Base-by-base conservation (phyloP, 2,113 vertebrate species). In the Lepisosteus osseus region DNA sequence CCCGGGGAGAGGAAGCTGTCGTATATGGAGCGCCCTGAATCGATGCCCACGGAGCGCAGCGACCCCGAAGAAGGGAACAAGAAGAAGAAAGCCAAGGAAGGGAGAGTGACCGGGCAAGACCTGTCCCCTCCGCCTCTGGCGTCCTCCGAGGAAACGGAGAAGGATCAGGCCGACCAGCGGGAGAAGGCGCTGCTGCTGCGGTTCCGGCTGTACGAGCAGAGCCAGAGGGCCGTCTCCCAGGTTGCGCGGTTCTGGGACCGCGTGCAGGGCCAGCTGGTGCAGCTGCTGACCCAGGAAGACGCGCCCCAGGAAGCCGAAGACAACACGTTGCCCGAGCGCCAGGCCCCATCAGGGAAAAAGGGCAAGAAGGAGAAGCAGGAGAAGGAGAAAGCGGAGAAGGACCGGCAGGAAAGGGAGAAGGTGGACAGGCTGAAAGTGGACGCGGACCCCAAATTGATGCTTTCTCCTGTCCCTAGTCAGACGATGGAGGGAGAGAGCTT, bases 241-340 rank as follows among this genome's bases (percentile, higher is more conserved):
- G 75, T 94, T 63, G 79, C 95, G 65, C 74, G 77, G 0, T 81
- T 74, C 83, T 98, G 96, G 97, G 93, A 99, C 86, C 88, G 94
- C 6, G 78, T 72, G 17, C 90, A 82, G 51, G 87, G 91, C 3
- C 1, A 78, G 0, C 65, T 93, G 57, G n/a, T 88, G 45, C 80
- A 75, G 1, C 82, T 88, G 0, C 0, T 76, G 0, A 71, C 71
- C 3, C 2, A 47, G 0, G 88, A 93, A 1, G 90, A 93, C 0
- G 0, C 6, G 3, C 0, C 3, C 2, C 80, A 69, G 0, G 85
- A 78, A 3, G 54, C 65, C 0, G 86, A 92, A 0, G 94, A 93
- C 0, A 2, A 43, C 1, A 7, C 15, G 7, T 3, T 29, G 41
- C 84, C 85, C 0, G 86, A 87, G 15, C 86, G 77, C 44, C 91